phyloP scores from a whole-genome alignment of 2,113 vertebrate species.

The Chiloscyllium plagiosum region DNA sequence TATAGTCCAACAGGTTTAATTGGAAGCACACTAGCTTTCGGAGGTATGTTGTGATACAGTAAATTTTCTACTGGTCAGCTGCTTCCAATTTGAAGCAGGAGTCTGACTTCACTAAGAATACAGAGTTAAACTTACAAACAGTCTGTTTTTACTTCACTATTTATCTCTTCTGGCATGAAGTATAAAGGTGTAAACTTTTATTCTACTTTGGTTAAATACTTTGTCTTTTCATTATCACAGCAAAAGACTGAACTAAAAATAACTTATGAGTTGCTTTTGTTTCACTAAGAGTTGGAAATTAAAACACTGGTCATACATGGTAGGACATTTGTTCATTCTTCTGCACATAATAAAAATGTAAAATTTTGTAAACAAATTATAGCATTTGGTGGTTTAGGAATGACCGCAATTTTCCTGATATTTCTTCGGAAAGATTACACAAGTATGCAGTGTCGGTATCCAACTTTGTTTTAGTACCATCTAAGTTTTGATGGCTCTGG shows the following conservation, averaged over 20 bases:
- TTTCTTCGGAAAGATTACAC: not conserved
- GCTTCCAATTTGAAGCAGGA: not conserved
- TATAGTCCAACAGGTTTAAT: too few relatives aligned
- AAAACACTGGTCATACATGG: not conserved
- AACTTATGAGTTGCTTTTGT: not conserved
- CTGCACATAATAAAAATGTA: not conserved
- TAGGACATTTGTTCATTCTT: not conserved
- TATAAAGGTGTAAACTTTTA: not conserved
- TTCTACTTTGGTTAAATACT: not conserved
- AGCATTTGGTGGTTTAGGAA: not conserved
- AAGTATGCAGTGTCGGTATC: not conserved
- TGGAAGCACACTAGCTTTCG: too few relatives aligned
- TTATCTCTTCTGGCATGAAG: not conserved
- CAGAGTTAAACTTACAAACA: not conserved
- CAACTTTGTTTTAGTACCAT: not conserved
- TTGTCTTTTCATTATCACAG: not conserved
- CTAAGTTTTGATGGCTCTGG: not conserved
- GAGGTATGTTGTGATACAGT: not conserved
- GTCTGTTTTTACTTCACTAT: not conserved
- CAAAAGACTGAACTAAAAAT: not conserved
- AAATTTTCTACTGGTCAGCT: not conserved
- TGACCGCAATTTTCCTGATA: not conserved
- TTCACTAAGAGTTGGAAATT: not conserved
- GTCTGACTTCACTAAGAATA: not conserved
- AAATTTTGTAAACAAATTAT: not conserved